phyloP scores from a whole-genome alignment of 2,113 vertebrate species.

The western clawed frog (Xenopus tropicalis) region UCB_Xtro_10.0 CM004451.2:85211501-85212000 shows the following conservation, averaged over 20 bases:
- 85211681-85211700: conserved; percentile 63
- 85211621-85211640: no score
- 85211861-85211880: no score
- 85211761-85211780: background rate
- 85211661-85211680: conserved; percentile 64
- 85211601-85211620: no score
- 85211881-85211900: no score
- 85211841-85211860: no score
- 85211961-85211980: conserved; percentile 56
- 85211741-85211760: conserved; percentile 63
- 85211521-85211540: no score
- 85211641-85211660: conserved; percentile 53
- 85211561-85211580: no score
- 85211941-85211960: conserved; percentile 63
- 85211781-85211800: background rate
- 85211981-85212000: conserved; percentile 50
- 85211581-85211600: no score
- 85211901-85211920: conserved; percentile 22
- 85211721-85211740: conserved; percentile 58
- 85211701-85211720: conserved; percentile 63
- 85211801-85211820: no score
- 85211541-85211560: no score
- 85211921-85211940: conserved; percentile 68
- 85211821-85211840: no score
- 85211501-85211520: no score